Conservation (phyloP, 2,888 invertebrate genomes). For the Apamea monoglypha region DNA sequence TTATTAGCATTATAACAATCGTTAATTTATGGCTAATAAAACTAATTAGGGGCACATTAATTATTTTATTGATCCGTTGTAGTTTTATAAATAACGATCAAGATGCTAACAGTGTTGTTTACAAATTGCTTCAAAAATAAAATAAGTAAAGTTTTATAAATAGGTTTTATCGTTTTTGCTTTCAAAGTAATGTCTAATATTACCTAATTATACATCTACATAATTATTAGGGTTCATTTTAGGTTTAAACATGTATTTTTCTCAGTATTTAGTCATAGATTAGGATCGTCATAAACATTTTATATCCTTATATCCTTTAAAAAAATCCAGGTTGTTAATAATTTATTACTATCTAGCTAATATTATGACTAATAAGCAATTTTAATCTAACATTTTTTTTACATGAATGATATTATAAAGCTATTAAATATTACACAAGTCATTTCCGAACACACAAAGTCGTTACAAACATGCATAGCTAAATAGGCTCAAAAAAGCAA, state of each 20-base stretch:
- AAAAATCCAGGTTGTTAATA: background rate
- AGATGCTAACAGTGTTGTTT: background rate
- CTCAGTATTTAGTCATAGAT: background rate
- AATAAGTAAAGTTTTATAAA: background rate
- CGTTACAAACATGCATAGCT: background rate
- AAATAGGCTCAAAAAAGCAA: background rate
- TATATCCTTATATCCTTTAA: background rate
- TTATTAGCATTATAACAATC: conserved; percentile 48
- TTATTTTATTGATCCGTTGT: conserved; percentile 23
- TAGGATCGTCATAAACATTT: background rate
- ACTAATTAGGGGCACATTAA: conserved; percentile 27
- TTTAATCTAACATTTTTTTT: no score
- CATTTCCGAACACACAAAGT: background rate
- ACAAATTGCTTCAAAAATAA: background rate
- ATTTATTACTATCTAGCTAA: no score
- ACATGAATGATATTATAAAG: background rate
- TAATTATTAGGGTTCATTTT: background rate
- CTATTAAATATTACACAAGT: background rate
- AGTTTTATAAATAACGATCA: background rate
- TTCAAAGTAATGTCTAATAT: background rate
- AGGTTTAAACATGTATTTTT: background rate
- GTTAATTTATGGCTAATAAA: conserved; percentile 48
- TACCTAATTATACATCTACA: background rate
- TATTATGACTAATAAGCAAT: background rate
- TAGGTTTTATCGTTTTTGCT: background rate